A percentile compares a stretch with the other conserved stretches of the same genome.
Conservation (phyloP, 2,888 invertebrate species). For the Junonia oenone region DNA sequence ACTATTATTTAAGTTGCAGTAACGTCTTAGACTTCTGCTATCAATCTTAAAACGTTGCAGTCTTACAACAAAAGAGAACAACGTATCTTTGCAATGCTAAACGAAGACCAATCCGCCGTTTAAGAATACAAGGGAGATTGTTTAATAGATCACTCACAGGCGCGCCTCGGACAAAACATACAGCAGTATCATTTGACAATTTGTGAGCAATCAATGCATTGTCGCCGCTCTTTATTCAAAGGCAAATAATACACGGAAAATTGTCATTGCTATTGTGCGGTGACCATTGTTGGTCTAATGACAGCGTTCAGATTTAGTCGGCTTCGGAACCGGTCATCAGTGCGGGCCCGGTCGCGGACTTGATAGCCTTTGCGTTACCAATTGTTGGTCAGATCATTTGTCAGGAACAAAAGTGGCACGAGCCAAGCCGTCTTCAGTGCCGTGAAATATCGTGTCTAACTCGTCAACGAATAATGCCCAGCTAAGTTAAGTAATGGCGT, state of each 20-base stretch:
- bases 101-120: conserved; percentile 15
- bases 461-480: neutral
- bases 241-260: conserved; percentile 78
- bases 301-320: conserved; percentile 67
- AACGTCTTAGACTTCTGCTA: too few species aligned
- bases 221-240: conserved; percentile 78
- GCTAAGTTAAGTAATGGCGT: conserved; percentile 45
- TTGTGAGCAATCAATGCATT: conserved; percentile 78
- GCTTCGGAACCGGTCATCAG: conserved; percentile 62
- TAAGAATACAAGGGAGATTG: conserved; percentile 28
- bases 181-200: conserved; percentile 77
- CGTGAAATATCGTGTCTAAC: neutral
- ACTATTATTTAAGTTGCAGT: too few species aligned
- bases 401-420: conserved; percentile 12
- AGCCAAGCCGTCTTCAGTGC: neutral
- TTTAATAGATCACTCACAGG: conserved; percentile 64
- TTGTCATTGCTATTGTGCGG: conserved; percentile 72
- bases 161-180: conserved; percentile 72
- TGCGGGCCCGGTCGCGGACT: conserved; percentile 49
- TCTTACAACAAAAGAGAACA: neutral
- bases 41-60: too few species aligned
- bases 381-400: conserved; percentile 23
- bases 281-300: conserved; percentile 71
- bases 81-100: neutral
- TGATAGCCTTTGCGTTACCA: conserved; percentile 38